Evolutionary conservation across 2,888 invertebrate species (phyloP).

Genomic region (Hydriomena furcata): DNA sequence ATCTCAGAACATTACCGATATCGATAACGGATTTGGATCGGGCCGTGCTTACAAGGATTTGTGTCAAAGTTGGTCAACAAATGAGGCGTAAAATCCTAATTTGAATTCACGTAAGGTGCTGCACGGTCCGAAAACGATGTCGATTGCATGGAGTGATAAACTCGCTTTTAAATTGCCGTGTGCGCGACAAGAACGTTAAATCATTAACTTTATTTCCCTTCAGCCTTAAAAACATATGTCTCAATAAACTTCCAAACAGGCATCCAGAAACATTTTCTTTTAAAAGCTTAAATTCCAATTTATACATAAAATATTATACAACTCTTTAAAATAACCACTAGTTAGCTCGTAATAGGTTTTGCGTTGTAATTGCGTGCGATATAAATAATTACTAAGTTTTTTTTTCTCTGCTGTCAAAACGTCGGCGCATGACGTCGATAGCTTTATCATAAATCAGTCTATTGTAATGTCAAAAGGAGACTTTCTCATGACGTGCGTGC

Average conservation of each 20-base stretch:
- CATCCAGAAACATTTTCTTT: neutral
- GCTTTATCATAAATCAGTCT: conserved; percentile 6
- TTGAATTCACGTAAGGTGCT: conserved; percentile 29
- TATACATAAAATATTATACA: too few relatives aligned
- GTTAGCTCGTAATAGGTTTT: neutral
- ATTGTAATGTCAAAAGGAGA: conserved; percentile 14
- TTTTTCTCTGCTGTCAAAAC: conserved; percentile 15
- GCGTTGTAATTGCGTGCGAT: conserved; percentile 1
- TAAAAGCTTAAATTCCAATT: too few relatives aligned
- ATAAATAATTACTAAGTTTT: conserved; percentile 5
- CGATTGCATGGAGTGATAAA: conserved; percentile 30
- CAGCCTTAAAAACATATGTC: neutral
- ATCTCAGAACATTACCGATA: conserved; percentile 38
- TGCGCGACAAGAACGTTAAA: conserved; percentile 14
- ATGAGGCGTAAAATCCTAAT: conserved; percentile 21
- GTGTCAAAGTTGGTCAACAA: conserved; percentile 20
- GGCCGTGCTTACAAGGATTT: conserved; percentile 20
- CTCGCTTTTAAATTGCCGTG: conserved; percentile 27
- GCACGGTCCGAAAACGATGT: conserved; percentile 32
- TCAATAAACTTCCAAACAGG: neutral
- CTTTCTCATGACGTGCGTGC: conserved; percentile 14
- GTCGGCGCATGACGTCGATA: conserved; percentile 2
- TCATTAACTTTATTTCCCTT: conserved; percentile 4
- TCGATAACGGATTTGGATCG: conserved; percentile 25
- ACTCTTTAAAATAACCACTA: too few relatives aligned